Conservation (phyloP, 2,888 invertebrate species). For the Xestia rhomboidea region DNA sequence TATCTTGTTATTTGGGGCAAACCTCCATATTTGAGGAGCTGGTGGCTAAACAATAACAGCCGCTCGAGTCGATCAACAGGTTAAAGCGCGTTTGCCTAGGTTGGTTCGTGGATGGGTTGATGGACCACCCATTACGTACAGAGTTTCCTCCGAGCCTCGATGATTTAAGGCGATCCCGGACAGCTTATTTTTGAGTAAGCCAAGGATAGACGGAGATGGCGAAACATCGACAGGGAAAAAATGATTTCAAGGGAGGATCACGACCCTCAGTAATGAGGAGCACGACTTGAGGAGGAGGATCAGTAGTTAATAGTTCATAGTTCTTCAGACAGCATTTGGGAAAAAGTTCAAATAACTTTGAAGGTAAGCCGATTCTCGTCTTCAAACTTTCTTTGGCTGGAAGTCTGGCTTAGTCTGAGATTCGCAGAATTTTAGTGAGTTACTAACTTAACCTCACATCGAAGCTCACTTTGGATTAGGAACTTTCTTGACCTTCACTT, state of each 20-base stretch:
- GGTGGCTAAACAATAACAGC: neutral
- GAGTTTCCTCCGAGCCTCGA: neutral
- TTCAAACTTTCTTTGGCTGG: neutral
- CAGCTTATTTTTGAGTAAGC: neutral
- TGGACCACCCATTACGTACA: neutral
- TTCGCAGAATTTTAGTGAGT: neutral
- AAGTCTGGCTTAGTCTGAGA: neutral
- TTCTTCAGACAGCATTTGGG: neutral
- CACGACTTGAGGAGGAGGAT: no score
- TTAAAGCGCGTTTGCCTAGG: neutral
- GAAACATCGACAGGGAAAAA: no score
- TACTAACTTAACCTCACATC: neutral
- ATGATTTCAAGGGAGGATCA: no score
- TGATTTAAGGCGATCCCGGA: neutral
- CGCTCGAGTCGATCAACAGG: neutral
- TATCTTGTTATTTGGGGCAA: neutral
- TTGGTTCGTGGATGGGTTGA: neutral
- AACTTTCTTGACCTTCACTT: neutral
- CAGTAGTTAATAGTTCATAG: neutral
- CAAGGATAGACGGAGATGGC: no score
- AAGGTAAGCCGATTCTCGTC: neutral
- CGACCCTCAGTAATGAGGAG: no score
- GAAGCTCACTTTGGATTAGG: neutral
- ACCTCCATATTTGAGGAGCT: neutral
- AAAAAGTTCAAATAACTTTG: neutral